phyloP scores from a whole-genome alignment of 2,797 vertebrate genomes.

The Nothura maculosa region DNA sequence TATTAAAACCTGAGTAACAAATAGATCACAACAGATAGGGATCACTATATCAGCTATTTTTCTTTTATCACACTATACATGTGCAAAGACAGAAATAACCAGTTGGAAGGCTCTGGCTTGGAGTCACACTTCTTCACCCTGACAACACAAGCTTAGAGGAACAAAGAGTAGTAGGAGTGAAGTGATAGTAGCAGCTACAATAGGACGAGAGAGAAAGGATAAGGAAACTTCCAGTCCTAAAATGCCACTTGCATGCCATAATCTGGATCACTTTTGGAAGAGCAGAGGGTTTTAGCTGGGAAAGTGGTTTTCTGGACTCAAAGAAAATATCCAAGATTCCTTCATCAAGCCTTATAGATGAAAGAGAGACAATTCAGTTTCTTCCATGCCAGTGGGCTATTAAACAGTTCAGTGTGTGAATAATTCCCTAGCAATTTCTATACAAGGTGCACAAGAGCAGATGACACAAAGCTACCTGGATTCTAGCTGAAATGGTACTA shows the following conservation, averaged over 20 bases:
- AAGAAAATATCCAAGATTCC: background rate
- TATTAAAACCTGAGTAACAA: background rate
- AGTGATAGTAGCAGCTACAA: background rate
- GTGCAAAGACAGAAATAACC: background rate
- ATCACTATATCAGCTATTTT: background rate
- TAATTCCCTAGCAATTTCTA: background rate
- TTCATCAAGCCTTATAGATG: background rate
- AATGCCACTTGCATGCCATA: background rate
- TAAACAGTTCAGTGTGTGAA: background rate
- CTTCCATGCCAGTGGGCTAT: background rate
- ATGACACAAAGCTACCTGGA: background rate
- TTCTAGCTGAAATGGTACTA: background rate
- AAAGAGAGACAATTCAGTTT: background rate
- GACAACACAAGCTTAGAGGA: background rate
- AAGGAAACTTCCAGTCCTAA: background rate
- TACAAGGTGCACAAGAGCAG: rapidly evolving
- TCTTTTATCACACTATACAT: background rate
- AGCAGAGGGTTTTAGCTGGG: background rate
- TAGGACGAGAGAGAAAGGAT: background rate
- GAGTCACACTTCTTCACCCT: background rate
- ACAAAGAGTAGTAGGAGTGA: background rate
- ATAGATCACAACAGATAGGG: background rate
- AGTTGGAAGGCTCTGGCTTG: background rate
- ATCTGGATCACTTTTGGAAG: background rate
- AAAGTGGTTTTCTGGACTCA: background rate